A percentile compares a stretch with the other conserved stretches of the same genome.
phyloP scores from a whole-genome alignment of 1,140 invertebrate genomes.

The Zaprionus ghesquierei region DNA sequence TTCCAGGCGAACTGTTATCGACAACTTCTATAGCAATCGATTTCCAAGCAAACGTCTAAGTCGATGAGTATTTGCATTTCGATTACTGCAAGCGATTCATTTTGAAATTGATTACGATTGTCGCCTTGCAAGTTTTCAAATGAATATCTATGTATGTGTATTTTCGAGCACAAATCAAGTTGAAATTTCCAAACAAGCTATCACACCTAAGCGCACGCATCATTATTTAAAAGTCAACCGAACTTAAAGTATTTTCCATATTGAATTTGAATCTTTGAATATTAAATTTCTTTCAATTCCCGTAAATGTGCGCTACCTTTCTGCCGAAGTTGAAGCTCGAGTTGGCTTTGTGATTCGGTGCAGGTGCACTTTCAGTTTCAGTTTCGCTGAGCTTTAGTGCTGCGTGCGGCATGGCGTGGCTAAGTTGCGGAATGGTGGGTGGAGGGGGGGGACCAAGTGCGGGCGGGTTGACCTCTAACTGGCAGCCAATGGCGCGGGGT shows the following conservation, averaged over 20 bases:
- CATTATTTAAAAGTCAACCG: too few relatives aligned
- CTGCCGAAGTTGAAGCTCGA: background rate
- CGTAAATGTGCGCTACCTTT: background rate
- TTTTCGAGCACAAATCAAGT: too few relatives aligned
- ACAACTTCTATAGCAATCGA: background rate
- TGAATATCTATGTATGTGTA: too few relatives aligned
- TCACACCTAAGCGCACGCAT: too few relatives aligned
- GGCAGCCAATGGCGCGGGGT: slow-evolving; percentile 29
- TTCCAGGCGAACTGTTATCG: background rate
- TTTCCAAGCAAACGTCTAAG: background rate
- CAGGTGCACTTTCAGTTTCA: background rate
- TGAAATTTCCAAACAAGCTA: too few relatives aligned
- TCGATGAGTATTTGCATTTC: background rate
- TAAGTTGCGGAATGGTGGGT: too few relatives aligned
- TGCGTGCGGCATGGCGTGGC: background rate
- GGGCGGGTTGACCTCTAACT: slow-evolving; percentile 34
- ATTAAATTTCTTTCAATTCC: background rate
- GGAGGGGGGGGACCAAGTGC: background rate
- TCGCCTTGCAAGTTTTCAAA: too few relatives aligned
- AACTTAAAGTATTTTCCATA: too few relatives aligned
- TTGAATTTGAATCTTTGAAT: too few relatives aligned
- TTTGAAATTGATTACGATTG: too few relatives aligned
- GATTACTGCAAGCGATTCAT: background rate
- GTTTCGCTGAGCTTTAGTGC: background rate
- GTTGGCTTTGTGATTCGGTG: background rate